Percentiles rank a stretch among this genome's conserved stretches.
phyloP scores from a whole-genome alignment of 2,888 invertebrate genomes.

The Cyrtodaria siliqua region DNA sequence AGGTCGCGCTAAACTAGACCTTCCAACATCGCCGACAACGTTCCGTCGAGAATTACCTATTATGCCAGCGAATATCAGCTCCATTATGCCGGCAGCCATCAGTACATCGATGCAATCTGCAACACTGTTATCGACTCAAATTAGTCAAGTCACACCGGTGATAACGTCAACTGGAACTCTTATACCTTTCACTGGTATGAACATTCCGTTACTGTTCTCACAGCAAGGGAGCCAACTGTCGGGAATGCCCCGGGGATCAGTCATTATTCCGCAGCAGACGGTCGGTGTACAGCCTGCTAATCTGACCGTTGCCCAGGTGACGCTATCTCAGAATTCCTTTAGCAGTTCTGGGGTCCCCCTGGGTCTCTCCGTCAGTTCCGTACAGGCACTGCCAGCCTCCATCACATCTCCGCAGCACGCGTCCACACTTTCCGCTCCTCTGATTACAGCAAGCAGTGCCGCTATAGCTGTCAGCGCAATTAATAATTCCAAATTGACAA shows the following conservation, averaged over 20 bases:
- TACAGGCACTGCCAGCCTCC: conserved; percentile 57
- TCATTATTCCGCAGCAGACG: conserved; percentile 27
- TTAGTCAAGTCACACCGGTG: conserved; percentile 86
- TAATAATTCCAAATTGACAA: conserved; percentile 8
- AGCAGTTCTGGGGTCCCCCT: conserved; percentile 13
- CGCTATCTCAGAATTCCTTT: conserved; percentile 5
- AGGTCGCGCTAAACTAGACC: conserved; percentile 16
- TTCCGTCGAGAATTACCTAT: conserved; percentile 56
- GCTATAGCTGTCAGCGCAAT: conserved; percentile 30
- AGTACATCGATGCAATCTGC: neutral
- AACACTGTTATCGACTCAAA: neutral
- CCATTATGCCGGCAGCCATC: neutral
- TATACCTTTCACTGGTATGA: conserved; percentile 89
- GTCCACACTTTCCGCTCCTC: conserved; percentile 25
- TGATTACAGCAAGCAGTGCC: conserved; percentile 40
- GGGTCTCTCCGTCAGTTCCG: conserved; percentile 36
- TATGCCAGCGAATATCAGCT: conserved; percentile 46
- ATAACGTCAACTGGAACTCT: conserved; percentile 97
- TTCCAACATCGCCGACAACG: conserved; percentile 10
- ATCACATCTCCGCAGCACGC: conserved; percentile 36
- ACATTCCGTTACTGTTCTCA: conserved; percentile 42
- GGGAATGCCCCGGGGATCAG: conserved; percentile 35
- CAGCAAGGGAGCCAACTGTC: conserved; percentile 22
- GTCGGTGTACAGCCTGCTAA: neutral
- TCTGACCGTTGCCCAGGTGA: neutral